Conservation (phyloP, 2,888 invertebrate genomes). For the Mechanitis messenoides region DNA sequence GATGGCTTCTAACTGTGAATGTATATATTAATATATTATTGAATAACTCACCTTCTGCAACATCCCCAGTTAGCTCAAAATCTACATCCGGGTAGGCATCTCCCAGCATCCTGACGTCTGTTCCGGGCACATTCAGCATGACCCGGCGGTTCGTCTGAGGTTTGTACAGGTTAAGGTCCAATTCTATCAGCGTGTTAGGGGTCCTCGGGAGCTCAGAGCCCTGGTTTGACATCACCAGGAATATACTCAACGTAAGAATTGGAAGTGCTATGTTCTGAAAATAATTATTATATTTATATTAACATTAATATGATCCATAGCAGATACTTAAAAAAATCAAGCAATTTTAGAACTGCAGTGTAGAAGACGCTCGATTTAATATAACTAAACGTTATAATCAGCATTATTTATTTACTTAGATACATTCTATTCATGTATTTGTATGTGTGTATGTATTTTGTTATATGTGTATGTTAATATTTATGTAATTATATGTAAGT, state of each 20-base stretch:
- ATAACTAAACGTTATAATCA: too few species aligned
- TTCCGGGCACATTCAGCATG: slow-evolving; percentile 31
- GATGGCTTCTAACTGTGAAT: neutral
- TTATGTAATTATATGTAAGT: too few species aligned
- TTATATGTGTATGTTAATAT: too few species aligned
- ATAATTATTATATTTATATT: neutral
- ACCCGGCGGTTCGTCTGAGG: slow-evolving; percentile 30
- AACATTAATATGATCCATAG: too few species aligned
- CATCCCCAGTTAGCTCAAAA: slow-evolving; percentile 32
- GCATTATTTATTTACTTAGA: too few species aligned
- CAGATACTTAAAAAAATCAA: too few species aligned
- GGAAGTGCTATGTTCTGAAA: slow-evolving; percentile 53
- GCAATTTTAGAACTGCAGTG: too few species aligned
- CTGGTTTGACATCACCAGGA: slow-evolving; percentile 34
- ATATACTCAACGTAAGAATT: slow-evolving; percentile 32
- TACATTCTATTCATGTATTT: too few species aligned
- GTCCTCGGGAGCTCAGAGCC: too few species aligned
- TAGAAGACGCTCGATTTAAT: too few species aligned
- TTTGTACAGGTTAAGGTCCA: slow-evolving; percentile 44
- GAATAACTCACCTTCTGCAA: slow-evolving; percentile 35
- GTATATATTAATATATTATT: neutral
- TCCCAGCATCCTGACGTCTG: slow-evolving; percentile 12
- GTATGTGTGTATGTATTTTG: too few species aligned
- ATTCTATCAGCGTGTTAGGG: neutral
- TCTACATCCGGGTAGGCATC: slow-evolving; percentile 31